These are phyloP conservation scores for Pangasius krempfi DNA, from an alignment of 2,797 vertebrate genomes.

Conservation along the genomic window DNA sequence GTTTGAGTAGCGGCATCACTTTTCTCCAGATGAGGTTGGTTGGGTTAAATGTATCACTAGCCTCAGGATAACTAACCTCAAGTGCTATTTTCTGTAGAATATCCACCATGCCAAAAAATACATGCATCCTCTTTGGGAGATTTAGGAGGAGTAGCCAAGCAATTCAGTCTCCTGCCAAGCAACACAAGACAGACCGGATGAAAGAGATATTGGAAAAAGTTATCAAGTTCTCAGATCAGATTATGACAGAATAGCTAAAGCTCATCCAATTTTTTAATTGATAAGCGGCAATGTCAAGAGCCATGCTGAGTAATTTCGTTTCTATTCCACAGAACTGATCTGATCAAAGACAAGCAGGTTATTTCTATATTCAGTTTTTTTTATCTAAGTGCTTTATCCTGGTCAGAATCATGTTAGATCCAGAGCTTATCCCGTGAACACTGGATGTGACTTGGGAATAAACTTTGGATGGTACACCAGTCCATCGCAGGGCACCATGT, in stretches of 20 bases:
- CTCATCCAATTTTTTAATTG: not conserved
- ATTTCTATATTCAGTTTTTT: not conserved
- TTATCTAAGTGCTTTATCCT: not conserved
- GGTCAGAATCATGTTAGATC: no score
- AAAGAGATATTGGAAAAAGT: not conserved
- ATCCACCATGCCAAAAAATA: not conserved
- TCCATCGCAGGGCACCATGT: not conserved
- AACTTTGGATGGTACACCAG: not conserved
- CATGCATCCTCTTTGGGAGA: not conserved
- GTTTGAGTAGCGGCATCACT: not conserved
- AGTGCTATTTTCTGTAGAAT: not conserved
- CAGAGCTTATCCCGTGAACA: not conserved
- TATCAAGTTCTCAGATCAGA: not conserved
- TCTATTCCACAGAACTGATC: not conserved
- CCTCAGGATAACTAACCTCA: not conserved
- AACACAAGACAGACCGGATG: not conserved
- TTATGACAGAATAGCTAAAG: not conserved
- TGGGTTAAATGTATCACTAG: not conserved
- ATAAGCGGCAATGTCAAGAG: not conserved
- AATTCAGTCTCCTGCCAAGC: not conserved
- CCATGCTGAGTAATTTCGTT: not conserved
- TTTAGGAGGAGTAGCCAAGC: not conserved
- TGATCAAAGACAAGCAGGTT: not conserved
- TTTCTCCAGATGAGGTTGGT: not conserved
- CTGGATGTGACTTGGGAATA: not conserved